Evolutionary conservation across 2,797 vertebrate species (phyloP).

Genomic region (Chaenodraco wilsoni): DNA sequence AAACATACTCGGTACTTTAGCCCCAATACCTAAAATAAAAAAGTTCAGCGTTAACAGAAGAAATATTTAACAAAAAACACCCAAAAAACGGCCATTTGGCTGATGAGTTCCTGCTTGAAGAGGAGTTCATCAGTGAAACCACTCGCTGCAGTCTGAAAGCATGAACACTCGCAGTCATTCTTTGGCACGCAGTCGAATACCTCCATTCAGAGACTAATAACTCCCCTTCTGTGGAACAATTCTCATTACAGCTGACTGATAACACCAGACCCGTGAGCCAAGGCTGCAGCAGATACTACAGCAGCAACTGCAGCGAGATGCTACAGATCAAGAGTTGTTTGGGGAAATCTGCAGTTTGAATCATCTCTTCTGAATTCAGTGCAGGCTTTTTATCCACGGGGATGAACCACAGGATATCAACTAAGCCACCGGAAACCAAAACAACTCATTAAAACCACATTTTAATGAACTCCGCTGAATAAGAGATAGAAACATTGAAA

Average conservation of each 20-base stretch:
- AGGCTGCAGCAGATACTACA: neutral
- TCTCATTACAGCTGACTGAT: slow-evolving; percentile 27
- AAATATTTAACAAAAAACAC: neutral
- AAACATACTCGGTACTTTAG: no score
- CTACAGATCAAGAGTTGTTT: neutral
- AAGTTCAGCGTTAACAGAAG: neutral
- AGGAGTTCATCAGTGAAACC: slow-evolving; percentile 1
- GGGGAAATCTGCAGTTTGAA: slow-evolving; percentile 10
- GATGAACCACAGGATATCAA: slow-evolving; percentile 33
- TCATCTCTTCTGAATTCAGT: slow-evolving; percentile 34
- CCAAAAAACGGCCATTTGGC: neutral
- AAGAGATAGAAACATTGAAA: slow-evolving; percentile 3
- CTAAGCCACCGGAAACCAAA: slow-evolving; percentile 20
- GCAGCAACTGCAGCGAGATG: neutral
- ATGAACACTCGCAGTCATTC: neutral
- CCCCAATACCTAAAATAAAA: neutral
- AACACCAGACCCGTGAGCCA: slow-evolving; percentile 2
- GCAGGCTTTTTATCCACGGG: neutral
- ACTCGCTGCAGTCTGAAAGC: neutral
- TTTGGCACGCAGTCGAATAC: neutral
- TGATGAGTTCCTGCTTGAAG: neutral
- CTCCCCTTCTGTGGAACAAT: slow-evolving; percentile 14
- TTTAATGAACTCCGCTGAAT: slow-evolving; percentile 19
- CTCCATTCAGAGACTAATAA: neutral
- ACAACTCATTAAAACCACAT: slow-evolving; percentile 14